Percentiles rank a stretch among this genome's conserved stretches.
Conservation (phyloP, 2,888 invertebrate genomes). For the Brachylomia viminalis region DNA sequence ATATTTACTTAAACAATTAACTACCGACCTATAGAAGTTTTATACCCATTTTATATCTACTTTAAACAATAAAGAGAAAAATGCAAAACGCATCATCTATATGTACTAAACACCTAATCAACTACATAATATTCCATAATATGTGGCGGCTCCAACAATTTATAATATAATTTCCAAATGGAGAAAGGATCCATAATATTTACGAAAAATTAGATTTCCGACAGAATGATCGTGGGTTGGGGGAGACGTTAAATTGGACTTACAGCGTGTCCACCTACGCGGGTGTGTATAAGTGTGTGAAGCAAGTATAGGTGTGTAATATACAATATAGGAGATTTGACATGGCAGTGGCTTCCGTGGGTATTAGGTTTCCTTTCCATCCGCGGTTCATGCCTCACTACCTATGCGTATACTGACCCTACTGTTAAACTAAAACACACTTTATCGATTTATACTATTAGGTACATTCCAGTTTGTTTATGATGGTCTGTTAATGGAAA, state of each 20-base stretch:
- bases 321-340: constrained; percentile 57
- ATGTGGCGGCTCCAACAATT: background rate
- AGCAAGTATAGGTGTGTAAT: constrained; percentile 10
- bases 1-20: constrained; percentile 41
- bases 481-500: background rate
- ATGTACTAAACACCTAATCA: background rate
- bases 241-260: constrained; percentile 58
- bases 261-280: constrained; percentile 33
- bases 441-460: constrained; percentile 3
- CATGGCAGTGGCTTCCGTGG: constrained; percentile 81
- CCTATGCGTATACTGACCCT: constrained; percentile 59
- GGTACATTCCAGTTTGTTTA: background rate
- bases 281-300: constrained; percentile 20
- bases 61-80: constrained; percentile 17
- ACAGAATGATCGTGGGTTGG: constrained; percentile 58
- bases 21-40: background rate
- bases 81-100: background rate
- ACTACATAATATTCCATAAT: background rate
- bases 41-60: background rate
- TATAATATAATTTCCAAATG: background rate
- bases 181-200: constrained; percentile 45
- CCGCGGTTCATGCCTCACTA: constrained; percentile 76
- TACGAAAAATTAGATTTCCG: constrained; percentile 52
- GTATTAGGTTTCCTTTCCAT: constrained; percentile 79
- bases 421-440: constrained; percentile 43